phyloP scores from a whole-genome alignment of 2,113 vertebrate species.

The Vulpes ferrilata region DNA sequence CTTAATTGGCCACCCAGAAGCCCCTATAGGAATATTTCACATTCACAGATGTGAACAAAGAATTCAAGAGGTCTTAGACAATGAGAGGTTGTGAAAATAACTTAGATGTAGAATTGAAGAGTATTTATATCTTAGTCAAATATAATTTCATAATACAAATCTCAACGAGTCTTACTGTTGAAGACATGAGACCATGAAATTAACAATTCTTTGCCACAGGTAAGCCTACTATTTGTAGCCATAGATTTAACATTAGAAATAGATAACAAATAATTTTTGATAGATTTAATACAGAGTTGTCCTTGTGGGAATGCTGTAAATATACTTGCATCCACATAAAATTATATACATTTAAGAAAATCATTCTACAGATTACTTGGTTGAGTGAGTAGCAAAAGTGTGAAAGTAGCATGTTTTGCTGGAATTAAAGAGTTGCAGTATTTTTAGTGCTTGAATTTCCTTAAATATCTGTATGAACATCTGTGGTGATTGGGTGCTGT shows the following conservation, averaged over 20 bases:
- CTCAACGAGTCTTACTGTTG: background rate
- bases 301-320: background rate
- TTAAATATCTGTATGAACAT: conserved; percentile 1
- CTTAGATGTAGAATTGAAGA: background rate
- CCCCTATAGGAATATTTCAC: background rate
- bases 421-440: background rate
- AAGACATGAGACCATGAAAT: background rate
- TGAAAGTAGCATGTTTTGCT: conserved; percentile 10
- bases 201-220: background rate
- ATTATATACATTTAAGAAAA: background rate
- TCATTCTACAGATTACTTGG: background rate
- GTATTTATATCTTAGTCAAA: background rate
- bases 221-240: background rate
- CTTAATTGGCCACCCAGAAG: background rate
- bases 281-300: background rate
- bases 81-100: conserved; percentile 49
- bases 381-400: background rate
- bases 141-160: background rate
- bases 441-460: background rate
- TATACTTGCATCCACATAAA: background rate
- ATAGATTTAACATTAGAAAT: background rate
- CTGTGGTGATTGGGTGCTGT: background rate
- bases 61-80: conserved; percentile 41
- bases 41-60: conserved; percentile 42
- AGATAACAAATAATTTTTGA: background rate